phyloP scores from a whole-genome alignment of 1,140 invertebrate genomes.

The Nasonia giraulti region DNA sequence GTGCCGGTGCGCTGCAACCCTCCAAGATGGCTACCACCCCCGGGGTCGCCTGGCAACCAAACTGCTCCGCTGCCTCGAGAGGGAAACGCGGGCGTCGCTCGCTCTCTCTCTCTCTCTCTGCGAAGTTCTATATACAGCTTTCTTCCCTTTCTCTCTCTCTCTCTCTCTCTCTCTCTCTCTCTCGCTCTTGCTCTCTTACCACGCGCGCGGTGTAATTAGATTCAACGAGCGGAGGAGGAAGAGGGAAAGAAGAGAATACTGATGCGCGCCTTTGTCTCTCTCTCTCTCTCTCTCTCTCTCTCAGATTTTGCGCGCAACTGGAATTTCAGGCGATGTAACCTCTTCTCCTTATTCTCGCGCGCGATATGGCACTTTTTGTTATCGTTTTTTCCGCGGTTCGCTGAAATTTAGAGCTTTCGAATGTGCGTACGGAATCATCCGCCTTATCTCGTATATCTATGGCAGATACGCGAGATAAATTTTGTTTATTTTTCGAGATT shows the following conservation, averaged over 20 bases:
- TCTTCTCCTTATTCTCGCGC: no score
- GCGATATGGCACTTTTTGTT: no score
- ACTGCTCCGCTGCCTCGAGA: slow-evolving; percentile 47
- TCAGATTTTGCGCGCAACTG: neutral
- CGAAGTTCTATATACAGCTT: neutral
- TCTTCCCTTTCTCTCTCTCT: slow-evolving; percentile 6
- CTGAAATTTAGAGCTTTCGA: neutral
- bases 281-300: neutral
- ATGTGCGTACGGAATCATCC: no score
- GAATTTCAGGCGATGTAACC: no score
- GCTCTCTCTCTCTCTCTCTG: neutral
- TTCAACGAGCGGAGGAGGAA: slow-evolving; percentile 61
- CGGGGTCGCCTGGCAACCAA: slow-evolving; percentile 71
- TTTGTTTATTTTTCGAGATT: slow-evolving; percentile 15
- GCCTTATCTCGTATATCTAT: neutral
- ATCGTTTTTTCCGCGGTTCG: no score
- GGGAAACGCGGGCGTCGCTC: slow-evolving; percentile 10
- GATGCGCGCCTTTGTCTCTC: slow-evolving; percentile 23
- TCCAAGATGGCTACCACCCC: slow-evolving; percentile 72
- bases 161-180: neutral
- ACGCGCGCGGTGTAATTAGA: slow-evolving; percentile 63
- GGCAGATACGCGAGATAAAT: neutral
- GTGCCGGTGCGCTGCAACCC: slow-evolving; percentile 67
- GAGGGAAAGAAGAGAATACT: slow-evolving; percentile 49
- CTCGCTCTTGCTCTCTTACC: slow-evolving; percentile 22